Conservation (phyloP, 2,797 vertebrate genomes). For the Acrossocheilus fasciatus region DNA sequence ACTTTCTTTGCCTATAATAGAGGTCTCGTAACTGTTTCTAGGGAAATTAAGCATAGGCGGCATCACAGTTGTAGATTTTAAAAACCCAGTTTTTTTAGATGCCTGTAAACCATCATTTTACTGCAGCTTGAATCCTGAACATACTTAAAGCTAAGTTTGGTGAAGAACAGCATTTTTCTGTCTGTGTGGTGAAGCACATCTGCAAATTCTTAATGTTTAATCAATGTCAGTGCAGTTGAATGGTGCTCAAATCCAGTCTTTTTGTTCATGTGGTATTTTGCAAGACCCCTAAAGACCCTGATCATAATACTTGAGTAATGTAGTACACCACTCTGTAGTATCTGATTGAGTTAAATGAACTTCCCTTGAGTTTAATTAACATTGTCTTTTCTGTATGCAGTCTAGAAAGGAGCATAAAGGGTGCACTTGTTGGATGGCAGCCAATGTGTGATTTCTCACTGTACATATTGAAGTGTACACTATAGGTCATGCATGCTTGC, state of each 20-base stretch:
- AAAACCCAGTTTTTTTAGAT: not conserved
- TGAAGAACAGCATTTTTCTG: not conserved
- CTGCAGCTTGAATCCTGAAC: not conserved
- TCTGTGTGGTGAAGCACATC: not conserved
- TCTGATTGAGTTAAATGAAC: not conserved
- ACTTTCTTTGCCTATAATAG: not conserved
- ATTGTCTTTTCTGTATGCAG: not conserved
- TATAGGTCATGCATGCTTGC: constrained; percentile 10
- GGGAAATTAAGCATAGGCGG: not conserved
- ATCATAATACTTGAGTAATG: not conserved
- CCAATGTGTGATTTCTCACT: constrained; percentile 16
- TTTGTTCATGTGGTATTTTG: not conserved
- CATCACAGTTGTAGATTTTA: not conserved
- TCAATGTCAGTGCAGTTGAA: not conserved
- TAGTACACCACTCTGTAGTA: not conserved
- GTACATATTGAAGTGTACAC: not conserved
- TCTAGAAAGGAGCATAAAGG: not conserved
- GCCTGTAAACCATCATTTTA: not conserved
- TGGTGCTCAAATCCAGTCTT: not conserved
- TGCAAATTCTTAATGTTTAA: not conserved
- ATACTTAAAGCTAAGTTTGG: not conserved
- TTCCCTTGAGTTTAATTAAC: not conserved
- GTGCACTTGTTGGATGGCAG: not conserved
- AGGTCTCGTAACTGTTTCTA: not conserved
- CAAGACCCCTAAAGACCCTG: not conserved